Evolutionary conservation across 2,113 vertebrate species (phyloP).

Genomic region (Anser brachyrhynchus): DNA sequence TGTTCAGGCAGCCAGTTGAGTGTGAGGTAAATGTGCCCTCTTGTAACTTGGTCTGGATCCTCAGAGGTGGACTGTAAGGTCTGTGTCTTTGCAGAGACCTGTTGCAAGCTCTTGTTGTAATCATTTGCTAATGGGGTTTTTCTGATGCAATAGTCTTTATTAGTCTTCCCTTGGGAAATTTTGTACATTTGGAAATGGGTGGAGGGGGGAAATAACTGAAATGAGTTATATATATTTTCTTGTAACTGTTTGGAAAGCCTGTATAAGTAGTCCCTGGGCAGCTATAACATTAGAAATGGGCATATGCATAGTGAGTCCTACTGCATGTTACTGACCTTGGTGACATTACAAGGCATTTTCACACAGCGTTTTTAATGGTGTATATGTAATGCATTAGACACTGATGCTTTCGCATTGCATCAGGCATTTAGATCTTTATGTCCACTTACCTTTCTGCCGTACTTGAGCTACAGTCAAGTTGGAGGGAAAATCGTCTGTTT

Average conservation of each 20-base stretch:
- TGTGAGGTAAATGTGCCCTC: background rate
- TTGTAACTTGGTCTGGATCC: background rate
- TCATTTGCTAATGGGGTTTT: background rate
- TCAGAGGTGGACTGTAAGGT: background rate
- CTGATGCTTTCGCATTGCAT: background rate
- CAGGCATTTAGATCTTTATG: background rate
- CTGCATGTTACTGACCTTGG: background rate
- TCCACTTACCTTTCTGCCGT: background rate
- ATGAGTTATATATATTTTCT: background rate
- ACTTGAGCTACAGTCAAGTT: background rate
- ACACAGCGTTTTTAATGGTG: background rate
- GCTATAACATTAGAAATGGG: background rate
- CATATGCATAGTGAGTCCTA: background rate
- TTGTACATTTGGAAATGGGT: background rate
- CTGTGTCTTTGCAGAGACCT: background rate
- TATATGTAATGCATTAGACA: constrained; percentile 19
- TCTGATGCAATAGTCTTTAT: background rate
- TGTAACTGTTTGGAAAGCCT: background rate
- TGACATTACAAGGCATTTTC: background rate
- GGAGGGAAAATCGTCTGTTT: background rate
- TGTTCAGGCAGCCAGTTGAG: background rate
- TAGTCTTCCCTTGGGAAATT: background rate
- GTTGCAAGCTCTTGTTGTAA: background rate
- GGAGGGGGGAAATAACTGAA: background rate
- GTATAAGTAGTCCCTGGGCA: background rate